These are phyloP conservation scores for Gonocerus acuteangulatus DNA, from an alignment of 2,888 invertebrate species.

Conservation along the genomic window DNA sequence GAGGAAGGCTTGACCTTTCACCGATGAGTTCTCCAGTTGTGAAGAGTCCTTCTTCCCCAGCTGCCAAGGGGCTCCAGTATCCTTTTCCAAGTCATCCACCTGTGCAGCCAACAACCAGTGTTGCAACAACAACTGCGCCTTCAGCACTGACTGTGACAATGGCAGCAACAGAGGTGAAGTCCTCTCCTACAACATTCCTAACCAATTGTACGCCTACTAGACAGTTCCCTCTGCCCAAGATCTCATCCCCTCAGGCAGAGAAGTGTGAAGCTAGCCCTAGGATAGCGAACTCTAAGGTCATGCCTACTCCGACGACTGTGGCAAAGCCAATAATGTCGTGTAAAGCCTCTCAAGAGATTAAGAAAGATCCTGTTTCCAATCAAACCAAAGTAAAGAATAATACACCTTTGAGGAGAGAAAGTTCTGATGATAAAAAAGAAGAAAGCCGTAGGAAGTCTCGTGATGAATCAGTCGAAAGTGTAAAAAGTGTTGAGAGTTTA, in stretches of 20 bases:
- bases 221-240: slow-evolving; percentile 37
- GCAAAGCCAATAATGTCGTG: not conserved
- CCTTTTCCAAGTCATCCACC: slow-evolving; percentile 73
- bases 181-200: slow-evolving; percentile 35
- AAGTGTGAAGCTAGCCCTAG: slow-evolving; percentile 34
- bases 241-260: slow-evolving; percentile 34
- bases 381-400: slow-evolving; percentile 26
- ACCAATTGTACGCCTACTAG: slow-evolving; percentile 33
- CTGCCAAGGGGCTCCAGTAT: slow-evolving; percentile 54
- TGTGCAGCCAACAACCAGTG: slow-evolving; percentile 42
- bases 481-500: slow-evolving; percentile 31
- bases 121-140: slow-evolving; percentile 40
- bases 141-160: slow-evolving; percentile 39
- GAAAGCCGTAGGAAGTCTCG: slow-evolving; percentile 35
- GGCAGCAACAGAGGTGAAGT: slow-evolving; percentile 38
- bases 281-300: slow-evolving; percentile 27
- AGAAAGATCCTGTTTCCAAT: slow-evolving; percentile 28
- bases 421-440: slow-evolving; percentile 35
- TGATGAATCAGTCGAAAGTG: slow-evolving; percentile 34
- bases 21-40: slow-evolving; percentile 37
- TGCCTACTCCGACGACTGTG: slow-evolving; percentile 6
- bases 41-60: slow-evolving; percentile 36
- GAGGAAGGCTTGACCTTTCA: slow-evolving; percentile 36
- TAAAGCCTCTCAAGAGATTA: slow-evolving; percentile 8
- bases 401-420: slow-evolving; percentile 34